phyloP scores from a whole-genome alignment of 2,113 vertebrate species.

The Ursus arctos region DNA sequence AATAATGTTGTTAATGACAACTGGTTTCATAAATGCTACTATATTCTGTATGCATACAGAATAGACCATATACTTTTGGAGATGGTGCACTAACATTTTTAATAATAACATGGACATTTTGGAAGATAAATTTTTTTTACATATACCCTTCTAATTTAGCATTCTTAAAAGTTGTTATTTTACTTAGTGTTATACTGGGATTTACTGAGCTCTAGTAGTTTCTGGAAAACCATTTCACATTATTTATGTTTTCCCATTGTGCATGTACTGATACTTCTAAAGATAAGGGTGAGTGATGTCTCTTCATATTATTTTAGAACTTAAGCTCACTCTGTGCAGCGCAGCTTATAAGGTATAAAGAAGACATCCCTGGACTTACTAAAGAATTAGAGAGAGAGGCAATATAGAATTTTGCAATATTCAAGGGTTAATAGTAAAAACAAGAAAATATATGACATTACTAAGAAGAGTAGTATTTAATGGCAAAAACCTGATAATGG shows the following conservation, averaged over 20 bases:
- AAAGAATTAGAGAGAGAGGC: neutral
- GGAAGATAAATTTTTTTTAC: neutral
- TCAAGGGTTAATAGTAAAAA: neutral
- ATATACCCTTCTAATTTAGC: neutral
- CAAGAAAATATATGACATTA: neutral
- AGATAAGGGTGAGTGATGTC: neutral
- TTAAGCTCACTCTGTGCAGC: neutral
- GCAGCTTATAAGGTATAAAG: neutral
- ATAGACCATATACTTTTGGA: neutral
- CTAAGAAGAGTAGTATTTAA: neutral
- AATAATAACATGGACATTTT: neutral
- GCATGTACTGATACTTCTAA: neutral
- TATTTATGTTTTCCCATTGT: slow-evolving; percentile 32
- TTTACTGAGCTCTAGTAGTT: neutral
- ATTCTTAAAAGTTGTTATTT: slow-evolving; percentile 32
- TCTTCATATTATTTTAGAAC: slow-evolving; percentile 27
- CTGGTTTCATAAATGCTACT: neutral
- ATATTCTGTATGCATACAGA: neutral
- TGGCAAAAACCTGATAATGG: neutral
- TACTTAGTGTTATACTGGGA: neutral
- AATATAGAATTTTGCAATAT: neutral
- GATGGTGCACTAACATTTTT: neutral
- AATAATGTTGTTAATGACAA: neutral
- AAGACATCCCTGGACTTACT: neutral
- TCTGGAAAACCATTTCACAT: neutral